These are phyloP conservation scores for Ips typographus DNA, from an alignment of 1,140 invertebrate species.

Conservation along the genomic window DNA sequence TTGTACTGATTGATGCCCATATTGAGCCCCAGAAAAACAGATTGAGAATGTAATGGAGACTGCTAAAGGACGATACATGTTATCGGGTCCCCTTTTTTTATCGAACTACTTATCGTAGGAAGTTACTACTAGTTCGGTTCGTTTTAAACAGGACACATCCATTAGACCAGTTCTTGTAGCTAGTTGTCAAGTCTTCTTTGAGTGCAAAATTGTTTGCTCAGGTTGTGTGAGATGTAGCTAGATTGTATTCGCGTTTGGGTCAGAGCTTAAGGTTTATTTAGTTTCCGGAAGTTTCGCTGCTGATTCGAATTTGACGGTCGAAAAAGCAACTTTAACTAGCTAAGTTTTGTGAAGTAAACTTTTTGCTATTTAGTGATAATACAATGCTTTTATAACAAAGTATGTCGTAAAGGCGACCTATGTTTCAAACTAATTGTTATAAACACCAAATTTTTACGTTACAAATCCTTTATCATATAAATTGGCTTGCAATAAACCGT, in stretches of 20 bases:
- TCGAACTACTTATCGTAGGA: constrained; percentile 8
- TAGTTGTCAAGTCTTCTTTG: background rate
- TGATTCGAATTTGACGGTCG: no score
- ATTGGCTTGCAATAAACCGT: no score
- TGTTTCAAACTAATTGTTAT: no score
- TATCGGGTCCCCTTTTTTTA: constrained; percentile 10
- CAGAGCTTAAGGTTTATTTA: background rate
- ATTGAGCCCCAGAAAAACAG: constrained; percentile 1
- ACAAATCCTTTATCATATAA: no score
- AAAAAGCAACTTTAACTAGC: no score
- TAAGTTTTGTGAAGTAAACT: no score
- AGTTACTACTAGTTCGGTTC: constrained; percentile 4
- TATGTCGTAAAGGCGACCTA: no score
- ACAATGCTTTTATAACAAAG: no score
- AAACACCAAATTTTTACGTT: no score
- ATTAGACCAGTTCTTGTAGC: constrained; percentile 9
- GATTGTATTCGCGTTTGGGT: background rate
- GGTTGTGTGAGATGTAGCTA: background rate
- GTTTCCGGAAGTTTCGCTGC: background rate
- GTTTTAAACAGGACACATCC: constrained; percentile 15
- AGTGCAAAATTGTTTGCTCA: background rate
- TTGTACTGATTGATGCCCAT: constrained; percentile 2
- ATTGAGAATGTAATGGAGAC: constrained; percentile 11
- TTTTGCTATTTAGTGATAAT: no score
- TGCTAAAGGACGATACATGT: constrained; percentile 9